Evolutionary conservation across 2,797 vertebrate genomes (phyloP), one percentile per base, ranked within the genome.

Genomic region (Centropyge bicolor): DNA sequence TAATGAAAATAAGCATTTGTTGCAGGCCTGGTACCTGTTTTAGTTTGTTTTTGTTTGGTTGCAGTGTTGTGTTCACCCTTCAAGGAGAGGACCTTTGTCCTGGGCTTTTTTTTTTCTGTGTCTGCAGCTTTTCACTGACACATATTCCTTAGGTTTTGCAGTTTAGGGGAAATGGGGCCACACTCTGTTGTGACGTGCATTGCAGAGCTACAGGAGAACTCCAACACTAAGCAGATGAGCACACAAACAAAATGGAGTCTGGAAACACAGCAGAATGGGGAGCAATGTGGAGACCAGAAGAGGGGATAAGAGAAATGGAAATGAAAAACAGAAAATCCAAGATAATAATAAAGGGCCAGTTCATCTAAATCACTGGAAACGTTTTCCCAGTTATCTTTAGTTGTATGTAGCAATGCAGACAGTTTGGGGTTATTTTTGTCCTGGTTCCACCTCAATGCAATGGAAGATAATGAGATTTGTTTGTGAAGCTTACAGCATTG

Each of bases 211-310:
- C 78, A 68, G 57, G 65, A 81, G 31, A 72, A 69, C 31, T 49
- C 17, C 43, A 57, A 66, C 66, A 48, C 48, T 73, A 66, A 74
- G 76, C 74, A 70, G 77, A 86, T 81, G 62, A 77, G 49, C 48
- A 63, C 51, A 86, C 54, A 81, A 88, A 90, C 75, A 88, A 91
- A 88, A 91, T 89, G 86, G 87, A 86, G 70, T 74, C 84, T 65
- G 57, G 63, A 84, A 81, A 82, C 41, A 80, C 24, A 71, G 19
- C 7, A 54, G 54, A 57, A 36, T 12, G 14, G 3, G 43, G 24
- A 61, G 19, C 22, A 69, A 20, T 1, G 51, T 43, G 16, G 57
- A 49, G 5, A 27, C 6, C 36, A 49, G 24, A 20, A 51, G 35
- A 35, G 13, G 6, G 4, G 38, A 59, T 17, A 22, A 9, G 5